Evolutionary conservation across 2,888 invertebrate species (phyloP), one percentile per base, ranked within the genome.

Genomic region (Coelinius sp.): DNA sequence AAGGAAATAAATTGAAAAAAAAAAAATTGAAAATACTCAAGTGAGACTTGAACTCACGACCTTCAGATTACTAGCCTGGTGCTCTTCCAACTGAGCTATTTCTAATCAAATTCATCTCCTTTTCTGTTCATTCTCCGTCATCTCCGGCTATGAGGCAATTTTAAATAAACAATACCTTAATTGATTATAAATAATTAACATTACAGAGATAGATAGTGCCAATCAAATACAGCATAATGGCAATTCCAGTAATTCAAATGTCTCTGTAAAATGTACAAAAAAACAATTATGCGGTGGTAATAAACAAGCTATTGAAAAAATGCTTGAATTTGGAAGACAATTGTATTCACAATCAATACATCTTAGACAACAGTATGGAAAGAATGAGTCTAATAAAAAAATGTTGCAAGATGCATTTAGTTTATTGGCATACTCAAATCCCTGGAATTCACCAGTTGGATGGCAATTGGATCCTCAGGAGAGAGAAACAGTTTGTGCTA

Each of bases 341-440:
- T 91, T 98, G 78, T 96, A 97, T 88, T 93, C 94, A 80, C 95
- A 97, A 93, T 97, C 96, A 86, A 94, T 95, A 85, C 92, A 92
- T 80, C 89, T 98, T 79, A 92, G 93, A 81, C 92, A 94, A 84
- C 94, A 96, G 84, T 93, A 93, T 85, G 94, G 93, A 77, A 94
- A 94, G 87, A 94, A 92, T 89, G 94, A 94, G 83, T 90, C 90
- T 76, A 95, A 96, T 89, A 95, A 96, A 88, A 94, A 96, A 89
- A 96, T 97, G 94, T 91, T 98, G 73, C 90, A 97, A 95, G 96
- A 98, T 89, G 98, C 98, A 85, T 99, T 98, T 91, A 98, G 98
- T 90, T 91, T 99, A 86, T 91, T 99, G 86, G 98, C 98, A 63
- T 99, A 99, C 89, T 95, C 97, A 81, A 98, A 99, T 90, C 99